These are phyloP conservation scores for Alca torda DNA, from an alignment of 2,797 vertebrate species.

Conservation along the genomic window DNA sequence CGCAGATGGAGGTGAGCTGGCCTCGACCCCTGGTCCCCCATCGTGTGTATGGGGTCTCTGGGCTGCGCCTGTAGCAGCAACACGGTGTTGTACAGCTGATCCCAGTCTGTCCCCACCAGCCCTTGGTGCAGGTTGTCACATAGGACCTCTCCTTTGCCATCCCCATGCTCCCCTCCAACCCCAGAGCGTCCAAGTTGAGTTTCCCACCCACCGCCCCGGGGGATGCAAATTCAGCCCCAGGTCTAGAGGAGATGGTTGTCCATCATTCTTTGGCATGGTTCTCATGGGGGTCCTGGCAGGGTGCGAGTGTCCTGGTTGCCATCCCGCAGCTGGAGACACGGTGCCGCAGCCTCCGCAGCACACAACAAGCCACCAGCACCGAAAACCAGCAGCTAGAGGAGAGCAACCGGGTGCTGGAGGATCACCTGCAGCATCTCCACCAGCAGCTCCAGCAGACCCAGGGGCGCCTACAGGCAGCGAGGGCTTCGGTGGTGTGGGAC, in stretches of 20 bases:
- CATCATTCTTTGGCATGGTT: neutral
- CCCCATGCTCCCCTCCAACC: neutral
- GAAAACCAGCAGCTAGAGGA: conserved; percentile 71
- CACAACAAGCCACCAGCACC: neutral
- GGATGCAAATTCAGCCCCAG: neutral
- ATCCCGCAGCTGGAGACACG: conserved; percentile 69
- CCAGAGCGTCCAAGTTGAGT: neutral
- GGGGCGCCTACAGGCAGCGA: conserved; percentile 16
- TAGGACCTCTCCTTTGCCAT: neutral
- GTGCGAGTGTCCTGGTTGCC: neutral
- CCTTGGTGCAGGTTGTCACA: neutral
- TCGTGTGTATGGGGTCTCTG: accelerated
- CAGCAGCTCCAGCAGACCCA: conserved; percentile 70
- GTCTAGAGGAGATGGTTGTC: neutral
- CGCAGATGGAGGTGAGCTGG: conserved; percentile 74
- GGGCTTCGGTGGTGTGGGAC: neutral
- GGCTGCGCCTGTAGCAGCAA: neutral
- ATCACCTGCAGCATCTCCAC: conserved; percentile 63
- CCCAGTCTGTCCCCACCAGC: accelerated
- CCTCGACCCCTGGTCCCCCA: neutral
- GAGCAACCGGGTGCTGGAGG: conserved; percentile 59
- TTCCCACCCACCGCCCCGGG: neutral
- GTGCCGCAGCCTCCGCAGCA: conserved; percentile 58
- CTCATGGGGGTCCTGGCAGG: accelerated
- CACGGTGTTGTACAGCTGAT: neutral